Conservation (phyloP, 2,797 vertebrate genomes). For the Sus cebifrons region DNA sequence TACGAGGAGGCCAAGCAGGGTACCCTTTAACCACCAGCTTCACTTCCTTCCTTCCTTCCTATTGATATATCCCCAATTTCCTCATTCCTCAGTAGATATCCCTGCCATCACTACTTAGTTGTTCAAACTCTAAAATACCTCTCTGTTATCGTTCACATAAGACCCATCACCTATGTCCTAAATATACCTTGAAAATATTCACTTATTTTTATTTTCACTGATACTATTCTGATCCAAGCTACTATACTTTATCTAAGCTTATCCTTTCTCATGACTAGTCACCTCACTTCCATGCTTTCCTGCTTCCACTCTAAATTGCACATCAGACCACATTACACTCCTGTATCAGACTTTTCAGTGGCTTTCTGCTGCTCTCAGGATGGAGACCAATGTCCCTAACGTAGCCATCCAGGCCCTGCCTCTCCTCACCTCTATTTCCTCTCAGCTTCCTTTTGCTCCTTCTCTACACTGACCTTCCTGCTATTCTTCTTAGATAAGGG, state of each 20-base stretch:
- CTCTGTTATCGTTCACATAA: not conserved
- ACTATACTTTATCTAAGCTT: slow-evolving; percentile 16
- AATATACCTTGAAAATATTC: not conserved
- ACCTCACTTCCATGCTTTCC: not conserved
- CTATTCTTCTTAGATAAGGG: not conserved
- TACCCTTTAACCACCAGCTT: not conserved
- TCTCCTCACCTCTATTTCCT: not conserved
- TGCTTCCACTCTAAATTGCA: not conserved
- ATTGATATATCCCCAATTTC: not conserved
- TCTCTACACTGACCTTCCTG: not conserved
- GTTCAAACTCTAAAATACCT: not conserved
- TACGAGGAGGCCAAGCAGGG: not conserved
- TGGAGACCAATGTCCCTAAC: not conserved
- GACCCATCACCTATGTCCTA: not conserved
- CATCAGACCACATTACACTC: not conserved
- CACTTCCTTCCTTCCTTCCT: slow-evolving; percentile 2
- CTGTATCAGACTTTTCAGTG: not conserved
- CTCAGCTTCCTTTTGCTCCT: not conserved
- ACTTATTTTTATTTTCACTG: slow-evolving; percentile 34
- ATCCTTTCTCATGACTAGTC: not conserved
- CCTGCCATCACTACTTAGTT: not conserved
- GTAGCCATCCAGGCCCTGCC: not conserved
- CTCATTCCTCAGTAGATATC: not conserved
- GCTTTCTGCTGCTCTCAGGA: not conserved
- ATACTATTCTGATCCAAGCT: not conserved